Base-by-base conservation (phyloP, 2,797 vertebrate genomes). In the Cephalopachus bancanus region DNA sequence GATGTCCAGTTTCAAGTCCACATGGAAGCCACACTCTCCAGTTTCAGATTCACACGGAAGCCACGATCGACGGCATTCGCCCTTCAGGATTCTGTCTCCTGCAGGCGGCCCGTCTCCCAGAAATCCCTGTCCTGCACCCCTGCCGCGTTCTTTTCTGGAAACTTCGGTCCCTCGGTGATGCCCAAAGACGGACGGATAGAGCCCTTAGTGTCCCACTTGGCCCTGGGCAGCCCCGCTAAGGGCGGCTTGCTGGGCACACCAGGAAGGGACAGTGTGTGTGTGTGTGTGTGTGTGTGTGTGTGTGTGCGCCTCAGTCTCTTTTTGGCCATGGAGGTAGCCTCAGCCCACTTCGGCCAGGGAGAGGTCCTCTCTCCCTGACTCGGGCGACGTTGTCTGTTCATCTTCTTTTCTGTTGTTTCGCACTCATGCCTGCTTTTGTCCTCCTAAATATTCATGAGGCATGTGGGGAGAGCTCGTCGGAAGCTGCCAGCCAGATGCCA, bases 341-440 rank as follows among this genome's bases (percentile, higher is more conserved):
- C 55, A 74, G 88, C 51, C 14, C 16, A 7, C 51, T 26, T 51
- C 30, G 30, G 12, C 3, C 20, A 51, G 33, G 28, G 28, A 64
- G 20, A 37, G 22, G 15, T 24, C 37, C 0, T 1, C 5, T 30
- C 80, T 69, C 30, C 71, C 78, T 2, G 10, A 60, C 5, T 5
- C 10, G 0, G 10, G 22, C 5, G 1, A 37, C 1, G 0, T 1
- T 2, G 67, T 2, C 11, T 2, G 19, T 3, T 6, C 0, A 1
- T 11, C 74, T 28, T 1, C 37, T 14, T 30, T 30, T 20, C 8
- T 37, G 9, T 4, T 10, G 2, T 0, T 0, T 3, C 9, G 22
- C 6, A 1, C 33, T 22, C 14, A 59, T 33, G 28, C 62, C 81
- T 88, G 74, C 24, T 33, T 19, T 8, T 4, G 30, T 83, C 75